Evolutionary conservation across 2,113 vertebrate genomes (phyloP).

Genomic region (Gobiocypris rarus): DNA sequence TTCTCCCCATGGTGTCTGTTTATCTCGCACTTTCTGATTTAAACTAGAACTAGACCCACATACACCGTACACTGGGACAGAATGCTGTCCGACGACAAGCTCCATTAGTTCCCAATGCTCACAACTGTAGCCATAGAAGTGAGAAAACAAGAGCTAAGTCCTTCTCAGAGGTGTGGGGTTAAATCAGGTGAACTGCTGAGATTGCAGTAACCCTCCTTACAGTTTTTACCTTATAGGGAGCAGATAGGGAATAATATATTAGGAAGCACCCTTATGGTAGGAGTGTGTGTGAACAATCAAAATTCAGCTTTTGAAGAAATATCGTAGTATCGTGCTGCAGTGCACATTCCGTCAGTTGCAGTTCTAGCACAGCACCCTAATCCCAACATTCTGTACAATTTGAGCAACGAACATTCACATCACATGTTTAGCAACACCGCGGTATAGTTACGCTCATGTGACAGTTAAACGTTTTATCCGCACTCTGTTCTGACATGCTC

Average conservation of each 20-base stretch:
- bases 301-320: not conserved
- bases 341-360: too few relatives aligned
- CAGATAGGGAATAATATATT: slow-evolving; percentile 21
- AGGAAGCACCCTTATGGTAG: not conserved
- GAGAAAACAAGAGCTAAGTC: not conserved
- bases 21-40: slow-evolving; percentile 19
- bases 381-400: too few relatives aligned
- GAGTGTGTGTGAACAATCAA: too few relatives aligned
- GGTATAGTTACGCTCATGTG: too few relatives aligned
- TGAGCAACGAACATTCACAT: too few relatives aligned
- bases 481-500: too few relatives aligned
- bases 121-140: not conserved
- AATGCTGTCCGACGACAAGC: not conserved
- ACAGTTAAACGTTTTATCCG: too few relatives aligned
- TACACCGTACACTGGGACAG: not conserved
- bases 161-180: not conserved
- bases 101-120: not conserved
- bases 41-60: slow-evolving; percentile 2
- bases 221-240: not conserved
- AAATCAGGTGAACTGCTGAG: slow-evolving; percentile 34
- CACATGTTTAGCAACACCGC: too few relatives aligned
- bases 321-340: too few relatives aligned
- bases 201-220: not conserved
- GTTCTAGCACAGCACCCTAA: too few relatives aligned
- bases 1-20: not conserved